These are phyloP conservation scores for Proctacanthus coquilletti DNA, from an alignment of 1,140 invertebrate species.

Conservation along the genomic window DNA sequence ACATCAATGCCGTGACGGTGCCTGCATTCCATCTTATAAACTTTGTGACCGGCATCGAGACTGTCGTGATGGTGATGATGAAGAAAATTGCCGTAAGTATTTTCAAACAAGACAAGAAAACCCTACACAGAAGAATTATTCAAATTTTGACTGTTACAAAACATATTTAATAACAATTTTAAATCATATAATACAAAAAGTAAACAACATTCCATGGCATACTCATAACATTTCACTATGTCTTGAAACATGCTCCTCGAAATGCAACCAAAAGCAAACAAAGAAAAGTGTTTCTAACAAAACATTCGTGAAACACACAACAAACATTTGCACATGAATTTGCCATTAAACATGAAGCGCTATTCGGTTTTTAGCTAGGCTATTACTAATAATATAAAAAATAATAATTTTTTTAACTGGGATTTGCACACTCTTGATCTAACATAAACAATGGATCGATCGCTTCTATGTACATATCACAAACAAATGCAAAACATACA, in stretches of 20 bases:
- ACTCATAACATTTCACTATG: slow-evolving; percentile 3
- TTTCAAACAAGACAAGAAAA: background rate
- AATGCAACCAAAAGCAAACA: background rate
- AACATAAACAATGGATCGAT: too few relatives aligned
- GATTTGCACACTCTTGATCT: too few relatives aligned
- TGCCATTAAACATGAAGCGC: too few relatives aligned
- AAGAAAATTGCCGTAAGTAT: slow-evolving; percentile 41
- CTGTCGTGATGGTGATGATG: slow-evolving; percentile 45
- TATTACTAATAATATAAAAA: too few relatives aligned
- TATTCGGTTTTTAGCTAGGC: too few relatives aligned
- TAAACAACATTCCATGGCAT: background rate
- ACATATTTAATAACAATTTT: slow-evolving; percentile 2
- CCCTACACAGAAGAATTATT: too few relatives aligned
- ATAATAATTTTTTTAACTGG: too few relatives aligned
- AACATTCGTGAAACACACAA: background rate
- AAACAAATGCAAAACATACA: too few relatives aligned
- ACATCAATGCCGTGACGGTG: slow-evolving; percentile 45
- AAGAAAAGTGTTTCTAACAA: background rate
- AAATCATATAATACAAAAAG: background rate
- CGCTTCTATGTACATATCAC: too few relatives aligned
- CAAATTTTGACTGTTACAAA: too few relatives aligned
- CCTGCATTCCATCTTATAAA: slow-evolving; percentile 43
- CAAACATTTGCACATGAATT: background rate
- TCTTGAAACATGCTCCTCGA: slow-evolving; percentile 1
- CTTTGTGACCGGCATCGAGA: slow-evolving; percentile 46